Evolutionary conservation across 2,797 vertebrate genomes (phyloP), one percentile per base, ranked within the genome.

Genomic region (Okamejei kenojei): DNA sequence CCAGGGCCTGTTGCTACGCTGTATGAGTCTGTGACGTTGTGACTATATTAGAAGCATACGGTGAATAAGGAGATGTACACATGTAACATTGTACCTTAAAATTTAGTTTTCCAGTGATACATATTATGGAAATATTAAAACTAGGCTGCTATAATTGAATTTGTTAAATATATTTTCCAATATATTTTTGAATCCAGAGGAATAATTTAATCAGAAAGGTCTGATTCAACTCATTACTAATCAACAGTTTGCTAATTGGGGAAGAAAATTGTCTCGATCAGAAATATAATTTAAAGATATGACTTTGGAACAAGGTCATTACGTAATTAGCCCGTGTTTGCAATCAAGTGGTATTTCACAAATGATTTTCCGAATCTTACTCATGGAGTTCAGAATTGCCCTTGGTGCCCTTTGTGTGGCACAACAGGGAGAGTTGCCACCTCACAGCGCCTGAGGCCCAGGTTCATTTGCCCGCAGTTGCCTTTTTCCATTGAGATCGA

Each of bases 91-190:
- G 4, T 4, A 61, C 82, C n/a, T 21, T 68, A 32, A 68, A 23
- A 17, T 68, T n/a, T 21, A n/a, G 10, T 35, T 32, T 65, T 35
- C n/a, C 58, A 21, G n/a, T 13, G 35, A 38, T 79, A 35, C 13
- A 15, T 7, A 88, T 35, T 21, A 21, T 26, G 23, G 54, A n/a
- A 35, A 35, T 68, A 35, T 68, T 15, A 21, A 9, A 68, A 68
- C 65, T 88, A 88, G 63, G 17, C n/a, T 23, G 7, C 63, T 35
- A 68, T 88, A 88, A 88, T 88, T 88, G 61, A 32, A 68, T 88
- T 7, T 8, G 29, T 32, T 65, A n/a, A 13, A 35, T 68, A 68
- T 35, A 68, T 88, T 35, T 88, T 23, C n/a, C n/a, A 88, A 77
- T 77, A 9, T 74, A 74, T 21, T 21, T 65, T 35, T n/a, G 1